Evolutionary conservation across 2,888 invertebrate genomes (phyloP).

Genomic region (Fragum whitleyi): DNA sequence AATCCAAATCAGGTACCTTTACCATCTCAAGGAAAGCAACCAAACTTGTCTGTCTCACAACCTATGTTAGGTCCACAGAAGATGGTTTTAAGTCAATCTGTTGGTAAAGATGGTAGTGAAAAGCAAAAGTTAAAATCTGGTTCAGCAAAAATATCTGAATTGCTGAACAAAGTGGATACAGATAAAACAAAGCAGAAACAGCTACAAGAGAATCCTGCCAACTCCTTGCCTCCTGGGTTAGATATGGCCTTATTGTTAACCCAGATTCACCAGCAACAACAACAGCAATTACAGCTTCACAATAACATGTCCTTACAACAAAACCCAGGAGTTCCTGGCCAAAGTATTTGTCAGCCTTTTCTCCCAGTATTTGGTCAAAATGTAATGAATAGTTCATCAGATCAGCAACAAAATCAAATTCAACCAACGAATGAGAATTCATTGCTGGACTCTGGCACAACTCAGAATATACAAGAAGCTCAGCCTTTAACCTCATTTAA

Average conservation of each 20-base stretch:
- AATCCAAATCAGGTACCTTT: neutral
- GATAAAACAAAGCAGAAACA: conserved; percentile 33
- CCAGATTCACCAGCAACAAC: conserved; percentile 42
- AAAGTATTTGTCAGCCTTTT: neutral
- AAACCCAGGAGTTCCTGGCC: neutral
- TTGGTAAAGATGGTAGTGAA: neutral
- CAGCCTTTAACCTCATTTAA: neutral
- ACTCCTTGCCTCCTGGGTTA: conserved; percentile 12
- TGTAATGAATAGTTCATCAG: neutral
- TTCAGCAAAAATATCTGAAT: conserved; percentile 53
- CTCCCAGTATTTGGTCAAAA: neutral
- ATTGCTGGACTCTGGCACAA: neutral
- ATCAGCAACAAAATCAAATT: neutral
- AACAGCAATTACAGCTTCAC: conserved; percentile 18
- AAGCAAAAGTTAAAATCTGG: conserved; percentile 37
- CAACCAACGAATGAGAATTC: neutral
- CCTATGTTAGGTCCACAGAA: neutral
- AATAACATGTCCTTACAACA: conserved; percentile 25
- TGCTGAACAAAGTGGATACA: conserved; percentile 40
- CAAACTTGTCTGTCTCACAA: neutral
- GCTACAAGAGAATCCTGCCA: neutral
- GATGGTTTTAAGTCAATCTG: neutral
- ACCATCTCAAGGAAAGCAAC: neutral
- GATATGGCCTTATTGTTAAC: conserved; percentile 43
- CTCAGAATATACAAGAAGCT: neutral